Evolutionary conservation across 2,113 vertebrate species (phyloP), one percentile per base, ranked within the genome.

Genomic region (Brachyhypopomus occidentalis): DNA sequence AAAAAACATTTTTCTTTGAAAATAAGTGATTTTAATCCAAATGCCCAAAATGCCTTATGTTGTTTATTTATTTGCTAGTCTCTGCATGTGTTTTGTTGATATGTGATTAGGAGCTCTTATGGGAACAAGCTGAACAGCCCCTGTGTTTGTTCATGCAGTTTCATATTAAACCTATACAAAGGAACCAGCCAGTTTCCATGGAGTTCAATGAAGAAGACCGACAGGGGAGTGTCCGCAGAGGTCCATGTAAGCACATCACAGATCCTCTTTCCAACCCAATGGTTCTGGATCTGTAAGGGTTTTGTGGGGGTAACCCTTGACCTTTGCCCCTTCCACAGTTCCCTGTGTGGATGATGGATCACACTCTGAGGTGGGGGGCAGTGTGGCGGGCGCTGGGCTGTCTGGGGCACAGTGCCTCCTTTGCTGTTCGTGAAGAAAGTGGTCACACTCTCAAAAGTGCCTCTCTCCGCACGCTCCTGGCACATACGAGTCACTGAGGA

Each of bases 111-210:
- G 41, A 41, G 41, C 41, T 41, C 41, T 41, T 9, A 41, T 41
- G 1, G 36, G 36, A 38, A 38, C 41, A 8, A 7, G 9, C 41
- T 7, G 41, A 41, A 9, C 9, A 81, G 56, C 41, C 45, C 4
- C 36, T 19, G 59, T 8, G 22, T 84, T 27, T 85, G 17, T 75
- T 8, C 60, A 87, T 92, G 79, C 90, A 99, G 97, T 84, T 92
- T 98, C 87, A 94, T 95, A 14, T 86, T 97, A n/a, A 98, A 98
- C 86, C 4, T 97, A 2, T 98, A 98, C 86, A 98, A 99, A 92
- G 97, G 98, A 22, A 98, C 96, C 0, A 97, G 97, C 0, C 97
- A 99, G 92, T 99, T 99, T 86, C 97, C 97, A 0, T 99, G 97
- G 97, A 98, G 97, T 89, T 99, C 97, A 0, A 92, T 99, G 25